Percentiles rank a stretch among this genome's conserved stretches.
These are phyloP conservation scores for Dynastes tityus DNA, from an alignment of 2,888 invertebrate genomes.

Conservation along the genomic window DNA sequence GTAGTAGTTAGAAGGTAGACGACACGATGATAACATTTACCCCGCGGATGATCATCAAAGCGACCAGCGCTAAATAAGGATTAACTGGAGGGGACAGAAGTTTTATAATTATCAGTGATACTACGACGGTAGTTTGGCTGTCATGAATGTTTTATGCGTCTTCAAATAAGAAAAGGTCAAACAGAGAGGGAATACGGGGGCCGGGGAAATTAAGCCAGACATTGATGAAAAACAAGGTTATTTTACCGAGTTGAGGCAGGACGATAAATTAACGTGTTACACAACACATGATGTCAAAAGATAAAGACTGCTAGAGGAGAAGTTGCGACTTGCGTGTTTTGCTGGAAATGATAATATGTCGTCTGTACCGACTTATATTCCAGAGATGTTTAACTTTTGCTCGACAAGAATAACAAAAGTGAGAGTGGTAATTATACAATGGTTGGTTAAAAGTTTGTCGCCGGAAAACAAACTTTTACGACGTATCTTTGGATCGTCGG, in stretches of 20 bases:
- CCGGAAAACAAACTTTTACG: conserved; percentile 23
- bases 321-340: conserved; percentile 1
- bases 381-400: conserved; percentile 40
- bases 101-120: conserved; percentile 66
- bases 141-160: conserved; percentile 46
- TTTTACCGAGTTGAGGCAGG: not conserved
- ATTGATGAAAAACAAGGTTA: conserved; percentile 9
- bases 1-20: conserved; percentile 62
- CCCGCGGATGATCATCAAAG: conserved; percentile 63
- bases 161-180: conserved; percentile 25
- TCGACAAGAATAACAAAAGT: conserved; percentile 29
- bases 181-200: not conserved
- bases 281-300: conserved; percentile 17
- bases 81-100: conserved; percentile 62
- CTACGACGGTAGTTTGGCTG: conserved; percentile 11
- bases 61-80: conserved; percentile 61
- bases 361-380: conserved; percentile 20
- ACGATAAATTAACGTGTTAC: conserved; percentile 32
- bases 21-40: conserved; percentile 64
- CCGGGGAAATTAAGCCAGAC: not conserved
- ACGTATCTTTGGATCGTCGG: conserved; percentile 14
- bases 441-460: conserved; percentile 29
- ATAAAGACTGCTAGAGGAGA: conserved; percentile 8
- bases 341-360: conserved; percentile 2
- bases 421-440: conserved; percentile 44